Evolutionary conservation across 2,113 vertebrate genomes (phyloP).

Genomic region (Passer domesticus): DNA sequence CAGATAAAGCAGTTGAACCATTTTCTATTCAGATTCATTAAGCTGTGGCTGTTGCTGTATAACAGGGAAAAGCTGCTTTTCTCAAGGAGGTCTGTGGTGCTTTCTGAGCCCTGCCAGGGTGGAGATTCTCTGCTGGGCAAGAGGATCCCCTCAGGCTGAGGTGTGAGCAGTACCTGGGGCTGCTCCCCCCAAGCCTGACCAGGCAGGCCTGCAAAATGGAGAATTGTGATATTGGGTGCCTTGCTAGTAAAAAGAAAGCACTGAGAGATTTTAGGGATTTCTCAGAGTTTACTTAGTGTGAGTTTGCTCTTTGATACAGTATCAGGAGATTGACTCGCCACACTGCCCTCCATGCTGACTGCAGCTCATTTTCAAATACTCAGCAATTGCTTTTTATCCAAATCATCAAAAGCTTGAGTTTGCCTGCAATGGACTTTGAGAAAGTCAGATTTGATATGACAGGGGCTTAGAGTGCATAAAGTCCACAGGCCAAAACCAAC

Average conservation of each 20-base stretch:
- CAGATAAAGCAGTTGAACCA: neutral
- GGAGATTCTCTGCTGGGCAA: neutral
- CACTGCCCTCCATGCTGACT: neutral
- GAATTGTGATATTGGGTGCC: neutral
- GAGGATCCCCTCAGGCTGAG: neutral
- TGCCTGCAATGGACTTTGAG: neutral
- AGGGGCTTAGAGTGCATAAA: neutral
- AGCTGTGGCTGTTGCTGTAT: neutral
- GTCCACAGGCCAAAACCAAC: neutral
- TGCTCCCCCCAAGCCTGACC: neutral
- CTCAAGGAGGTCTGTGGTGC: neutral
- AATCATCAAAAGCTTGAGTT: neutral
- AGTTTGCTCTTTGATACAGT: neutral
- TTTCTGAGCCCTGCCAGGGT: neutral
- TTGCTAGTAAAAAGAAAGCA: neutral
- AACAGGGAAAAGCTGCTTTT: neutral
- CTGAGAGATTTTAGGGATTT: neutral
- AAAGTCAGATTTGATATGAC: neutral
- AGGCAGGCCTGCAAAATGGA: neutral
- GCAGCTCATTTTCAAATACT: neutral
- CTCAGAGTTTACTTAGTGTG: neutral
- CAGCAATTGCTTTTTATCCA: neutral
- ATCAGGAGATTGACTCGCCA: neutral
- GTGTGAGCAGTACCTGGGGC: rapidly evolving
- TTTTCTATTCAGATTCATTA: neutral